Base-by-base conservation (phyloP, 2,888 invertebrate species). In the Orchestes rusci region DNA sequence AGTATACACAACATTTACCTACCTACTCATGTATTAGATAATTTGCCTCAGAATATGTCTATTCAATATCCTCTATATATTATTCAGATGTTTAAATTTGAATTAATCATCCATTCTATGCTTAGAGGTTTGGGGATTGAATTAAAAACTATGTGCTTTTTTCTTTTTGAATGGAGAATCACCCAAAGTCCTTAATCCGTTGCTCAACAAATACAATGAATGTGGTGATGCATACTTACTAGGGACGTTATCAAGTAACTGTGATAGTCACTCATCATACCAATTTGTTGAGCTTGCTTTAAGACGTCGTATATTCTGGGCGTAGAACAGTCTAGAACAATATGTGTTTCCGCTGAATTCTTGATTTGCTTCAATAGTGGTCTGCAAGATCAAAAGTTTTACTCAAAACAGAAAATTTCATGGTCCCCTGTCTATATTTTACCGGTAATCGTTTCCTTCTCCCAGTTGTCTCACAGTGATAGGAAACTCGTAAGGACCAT, bases 181-280 rank as follows among this genome's bases (percentile, higher is more conserved):
- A n/a, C n/a, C n/a, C n/a, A n/a, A n/a, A n/a, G n/a, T n/a, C n/a
- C n/a, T n/a, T n/a, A n/a, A n/a, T n/a, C n/a, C n/a, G n/a, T n/a
- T n/a, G n/a, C n/a, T n/a, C n/a, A n/a, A n/a, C n/a, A n/a, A n/a
- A n/a, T n/a, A n/a, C n/a, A n/a, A n/a, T n/a, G n/a, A n/a, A n/a
- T n/a, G n/a, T n/a, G n/a, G n/a, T n/a, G n/a, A 12, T 20, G 4
- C 13, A 27, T 12, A 12, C 75, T 77, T 73, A 89, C 90, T 73
- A 95, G 69, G 2, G 92, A 90, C 1, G 93, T 93, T 55, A 94
- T 85, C 58, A 95, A 78, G 65, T 91, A 95, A 69, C 91, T 91
- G 69, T 93, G 92, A 65, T 92, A 88, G 65, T 91, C 90, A 53
- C 91, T 92, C 87, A 95, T 92, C 89, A 95, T 90, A 52, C 94